Conservation (phyloP, 2,888 invertebrate genomes). For the Bruchidius siliquastri region DNA sequence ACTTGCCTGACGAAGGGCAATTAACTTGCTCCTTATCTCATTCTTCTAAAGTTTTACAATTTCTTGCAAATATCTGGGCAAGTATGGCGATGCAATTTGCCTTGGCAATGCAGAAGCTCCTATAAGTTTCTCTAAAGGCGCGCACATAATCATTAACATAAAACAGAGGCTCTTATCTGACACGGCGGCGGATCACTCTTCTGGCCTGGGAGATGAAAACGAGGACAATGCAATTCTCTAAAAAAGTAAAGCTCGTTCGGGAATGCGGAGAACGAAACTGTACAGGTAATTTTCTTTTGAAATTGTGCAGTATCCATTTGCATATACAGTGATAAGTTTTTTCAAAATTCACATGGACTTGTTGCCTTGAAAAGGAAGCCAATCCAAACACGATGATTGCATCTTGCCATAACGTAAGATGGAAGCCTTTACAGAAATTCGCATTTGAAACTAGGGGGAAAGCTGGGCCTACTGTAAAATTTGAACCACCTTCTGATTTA, state of each 20-base stretch:
- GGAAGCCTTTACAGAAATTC: too few relatives aligned
- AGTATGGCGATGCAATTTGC: background rate
- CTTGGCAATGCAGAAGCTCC: background rate
- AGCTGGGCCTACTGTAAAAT: too few relatives aligned
- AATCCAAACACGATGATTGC: too few relatives aligned
- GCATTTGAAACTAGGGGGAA: too few relatives aligned
- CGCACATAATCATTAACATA: conserved; percentile 45
- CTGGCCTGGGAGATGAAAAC: background rate
- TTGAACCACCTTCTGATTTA: too few relatives aligned
- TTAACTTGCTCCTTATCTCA: too few relatives aligned
- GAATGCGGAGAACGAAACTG: background rate
- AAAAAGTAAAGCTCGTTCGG: background rate
- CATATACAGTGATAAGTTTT: too few relatives aligned
- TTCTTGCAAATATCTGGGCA: background rate
- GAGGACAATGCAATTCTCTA: background rate
- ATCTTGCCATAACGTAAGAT: too few relatives aligned
- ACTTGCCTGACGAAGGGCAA: too few relatives aligned
- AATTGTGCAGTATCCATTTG: background rate
- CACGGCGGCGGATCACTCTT: conserved; percentile 12
- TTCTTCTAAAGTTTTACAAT: background rate
- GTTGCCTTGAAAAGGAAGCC: too few relatives aligned
- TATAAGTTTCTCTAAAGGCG: conserved; percentile 31
- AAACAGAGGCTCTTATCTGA: conserved; percentile 38
- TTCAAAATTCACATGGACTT: too few relatives aligned
- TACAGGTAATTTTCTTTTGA: background rate